These are phyloP conservation scores for Nycticryphes semicollaris DNA, from an alignment of 2,113 vertebrate species.

Conservation along the genomic window DNA sequence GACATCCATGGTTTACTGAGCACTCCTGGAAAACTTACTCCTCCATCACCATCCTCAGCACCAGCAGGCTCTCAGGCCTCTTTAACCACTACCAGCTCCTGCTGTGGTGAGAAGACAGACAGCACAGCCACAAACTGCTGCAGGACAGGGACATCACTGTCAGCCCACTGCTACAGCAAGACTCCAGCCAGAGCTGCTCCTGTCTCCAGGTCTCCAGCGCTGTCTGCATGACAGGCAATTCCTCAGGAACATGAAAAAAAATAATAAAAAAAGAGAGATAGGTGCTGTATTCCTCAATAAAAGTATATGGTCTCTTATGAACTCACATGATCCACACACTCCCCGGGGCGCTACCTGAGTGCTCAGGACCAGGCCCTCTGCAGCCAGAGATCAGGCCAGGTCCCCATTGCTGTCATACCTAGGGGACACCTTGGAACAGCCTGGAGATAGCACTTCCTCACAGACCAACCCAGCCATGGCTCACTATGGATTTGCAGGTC, in stretches of 20 bases:
- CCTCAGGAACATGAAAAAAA: neutral
- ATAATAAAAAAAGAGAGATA: neutral
- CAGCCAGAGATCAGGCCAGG: neutral
- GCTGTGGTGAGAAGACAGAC: neutral
- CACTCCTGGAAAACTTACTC: neutral
- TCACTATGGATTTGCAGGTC: neutral
- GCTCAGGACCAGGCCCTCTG: neutral
- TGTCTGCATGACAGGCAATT: neutral
- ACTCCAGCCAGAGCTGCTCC: neutral
- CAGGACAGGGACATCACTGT: neutral
- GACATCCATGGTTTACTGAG: neutral
- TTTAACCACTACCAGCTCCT: neutral
- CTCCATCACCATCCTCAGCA: neutral
- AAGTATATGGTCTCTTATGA: neutral
- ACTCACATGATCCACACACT: neutral
- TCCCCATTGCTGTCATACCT: neutral
- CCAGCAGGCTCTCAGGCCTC: neutral
- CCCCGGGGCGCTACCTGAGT: fast-evolving
- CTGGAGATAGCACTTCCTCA: neutral
- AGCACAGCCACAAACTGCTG: neutral
- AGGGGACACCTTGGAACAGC: neutral
- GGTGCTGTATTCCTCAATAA: neutral
- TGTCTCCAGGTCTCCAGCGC: neutral
- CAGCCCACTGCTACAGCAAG: neutral
- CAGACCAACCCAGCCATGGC: neutral